These are phyloP conservation scores for Zeus faber DNA, from an alignment of 2,113 vertebrate species.

Conservation along the genomic window DNA sequence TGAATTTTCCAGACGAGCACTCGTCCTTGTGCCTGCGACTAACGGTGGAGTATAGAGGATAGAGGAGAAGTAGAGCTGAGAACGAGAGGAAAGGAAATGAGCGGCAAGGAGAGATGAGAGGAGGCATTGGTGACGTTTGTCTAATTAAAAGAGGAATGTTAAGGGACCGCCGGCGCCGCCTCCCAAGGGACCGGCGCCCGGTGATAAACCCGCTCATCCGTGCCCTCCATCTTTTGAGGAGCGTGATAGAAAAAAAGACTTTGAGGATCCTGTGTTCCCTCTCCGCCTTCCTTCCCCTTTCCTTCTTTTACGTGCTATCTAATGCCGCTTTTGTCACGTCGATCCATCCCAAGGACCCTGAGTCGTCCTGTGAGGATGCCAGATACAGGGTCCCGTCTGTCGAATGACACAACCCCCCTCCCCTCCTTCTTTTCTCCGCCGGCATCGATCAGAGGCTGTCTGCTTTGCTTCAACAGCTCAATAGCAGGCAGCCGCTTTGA, in stretches of 20 bases:
- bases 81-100: conserved; percentile 11
- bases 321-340: conserved; percentile 50
- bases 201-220: conserved; percentile 54
- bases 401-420: conserved; percentile 53
- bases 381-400: conserved; percentile 32
- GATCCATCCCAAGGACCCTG: conserved; percentile 45
- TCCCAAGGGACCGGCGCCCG: conserved; percentile 33
- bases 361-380: conserved; percentile 40
- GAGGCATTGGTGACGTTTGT: conserved; percentile 30
- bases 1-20: background rate
- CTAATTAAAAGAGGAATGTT: conserved; percentile 60
- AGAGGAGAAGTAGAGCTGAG: background rate
- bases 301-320: conserved; percentile 40
- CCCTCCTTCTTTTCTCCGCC: conserved; percentile 16
- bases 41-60: background rate
- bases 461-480: conserved; percentile 41
- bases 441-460: conserved; percentile 46
- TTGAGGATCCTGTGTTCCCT: conserved; percentile 33
- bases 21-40: background rate
- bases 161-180: conserved; percentile 32
- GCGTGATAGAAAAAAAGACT: conserved; percentile 47
- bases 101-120: conserved; percentile 1
- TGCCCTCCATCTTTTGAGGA: conserved; percentile 35
- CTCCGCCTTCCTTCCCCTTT: conserved; percentile 16
- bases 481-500: conserved; percentile 57